Base-by-base conservation (phyloP, 92 coral and sea anemone species). In the Phenganax marumi region DNA sequence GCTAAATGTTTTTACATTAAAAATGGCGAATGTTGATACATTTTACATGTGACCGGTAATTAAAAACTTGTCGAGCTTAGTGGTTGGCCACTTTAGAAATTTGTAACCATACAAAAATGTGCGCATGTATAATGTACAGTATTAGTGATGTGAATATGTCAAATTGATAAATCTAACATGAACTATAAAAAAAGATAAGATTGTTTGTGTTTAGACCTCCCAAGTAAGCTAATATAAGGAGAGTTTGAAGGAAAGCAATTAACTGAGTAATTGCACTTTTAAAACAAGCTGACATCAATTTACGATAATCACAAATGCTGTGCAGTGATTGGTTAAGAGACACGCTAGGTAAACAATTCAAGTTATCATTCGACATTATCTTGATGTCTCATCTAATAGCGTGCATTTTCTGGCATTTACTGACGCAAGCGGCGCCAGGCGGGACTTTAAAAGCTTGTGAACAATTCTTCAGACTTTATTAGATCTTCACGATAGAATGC, bases 241-340 rank as follows among this genome's bases (percentile, higher is more conserved):
- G 56, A 39, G 54, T 78, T 78, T 78, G 83, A 78, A 78, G 83
- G 73, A 78, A 77, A 50, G 73, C 83, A 78, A 78, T 78, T 78
- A 78, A 78, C 83, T 78, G 83, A 51, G 83, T 78, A 78, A 78
- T 78, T 78, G 83, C 83, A 79, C 78, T 88, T 90, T 90, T 89
- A 88, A 90, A 92, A 89, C 94, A 90, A 89, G 84, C 91, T 94
- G 98, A 94, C 98, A 90, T 92, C 90, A 76, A 86, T 84, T 68
- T 53, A 84, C 50, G 75, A 26, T 80, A 83, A 89, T 83, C 84
- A 82, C 69, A 46, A 33, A 65, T 19, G 61, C 64, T 50, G 84
- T 39, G 81, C 81, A 75, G 13, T 84, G 91, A 92, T 92, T 94
- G 97, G 94, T 73, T 68, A 82, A 49, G 46, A 26, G 62, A 73